Evolutionary conservation across 2,113 vertebrate genomes (phyloP), one percentile per base, ranked within the genome.

Genomic region (Cepphus grylle): DNA sequence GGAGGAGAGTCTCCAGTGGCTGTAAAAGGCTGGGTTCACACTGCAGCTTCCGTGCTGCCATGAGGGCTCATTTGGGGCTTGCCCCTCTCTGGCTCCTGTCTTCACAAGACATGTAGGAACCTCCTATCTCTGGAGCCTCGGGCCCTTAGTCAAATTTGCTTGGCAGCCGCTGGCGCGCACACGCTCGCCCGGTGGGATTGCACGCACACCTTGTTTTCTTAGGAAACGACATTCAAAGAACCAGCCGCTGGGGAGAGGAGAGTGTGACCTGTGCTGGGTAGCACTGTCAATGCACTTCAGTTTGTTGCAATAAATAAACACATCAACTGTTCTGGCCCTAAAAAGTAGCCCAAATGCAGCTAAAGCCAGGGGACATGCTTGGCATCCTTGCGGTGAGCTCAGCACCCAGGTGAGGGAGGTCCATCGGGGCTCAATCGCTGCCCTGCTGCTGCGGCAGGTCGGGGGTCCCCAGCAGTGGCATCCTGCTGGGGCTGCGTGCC

Each of bases 361-460:
- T n/a, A 59, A 42, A 79, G 66, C 66, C 4, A 0, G 7, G 7
- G 25, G 32, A 6, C 29, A 21, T 15, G 85, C 43, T 56, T 53
- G 47, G 74, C 65, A 55, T 38, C 65, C 47, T 25, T 6, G 0
- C 2, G 0, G 26, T 0, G 13, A 78, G 40, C 67, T 53, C 14
- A 63, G 82, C 32, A 8, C 22, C 20, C 0, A 0, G 29, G 14
- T 8, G 62, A 52, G 20, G 36, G 65, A 62, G 15, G 2, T 26
- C 56, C 29, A 0, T 1, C 0, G 0, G 52, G 45, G 59, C n/a
- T 74, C 21, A 25, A 0, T 18, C 6, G 3, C 61, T 74, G 58
- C n/a, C 36, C 58, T 40, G n/a, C 40, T 55, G 55, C 2, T 0
- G 36, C 12, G 0, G 0, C 6, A 5, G 87, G 14, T 18, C 30